Evolutionary conservation across 2,797 vertebrate species (phyloP).

Genomic region (Tangara arthus): DNA sequence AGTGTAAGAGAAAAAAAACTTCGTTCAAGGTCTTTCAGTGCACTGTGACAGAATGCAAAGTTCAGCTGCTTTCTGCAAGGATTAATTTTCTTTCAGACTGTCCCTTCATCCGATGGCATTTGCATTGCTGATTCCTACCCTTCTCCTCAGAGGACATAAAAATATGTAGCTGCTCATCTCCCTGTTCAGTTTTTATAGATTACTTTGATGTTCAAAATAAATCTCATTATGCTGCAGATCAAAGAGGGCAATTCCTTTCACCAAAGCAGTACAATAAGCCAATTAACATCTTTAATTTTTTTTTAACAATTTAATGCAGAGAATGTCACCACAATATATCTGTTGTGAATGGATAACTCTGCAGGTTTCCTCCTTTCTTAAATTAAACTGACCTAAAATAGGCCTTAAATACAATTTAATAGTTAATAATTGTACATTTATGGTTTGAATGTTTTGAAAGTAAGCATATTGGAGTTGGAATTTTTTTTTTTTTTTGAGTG

Average conservation of each 20-base stretch:
- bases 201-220: conserved; percentile 74
- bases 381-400: not conserved
- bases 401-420: not conserved
- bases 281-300: conserved; percentile 43
- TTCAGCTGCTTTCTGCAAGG: not conserved
- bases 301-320: not conserved
- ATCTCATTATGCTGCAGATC: conserved; percentile 66
- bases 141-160: conserved; percentile 28
- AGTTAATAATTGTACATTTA: not conserved
- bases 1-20: not conserved
- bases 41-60: conserved; percentile 4
- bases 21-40: not conserved
- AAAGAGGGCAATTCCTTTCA: conserved; percentile 67
- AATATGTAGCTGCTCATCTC: conserved; percentile 47
- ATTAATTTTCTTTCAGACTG: conserved; percentile 9
- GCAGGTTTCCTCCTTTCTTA: not conserved
- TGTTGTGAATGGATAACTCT: not conserved
- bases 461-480: not conserved
- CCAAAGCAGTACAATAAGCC: conserved; percentile 46
- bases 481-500: not conserved
- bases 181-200: conserved; percentile 61
- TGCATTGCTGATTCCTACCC: conserved; percentile 9
- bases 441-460: not conserved
- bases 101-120: conserved; percentile 16
- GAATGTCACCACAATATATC: not conserved